Evolutionary conservation across 2,888 invertebrate species (phyloP).

Genomic region (Hydrotaea cyrtoneurina): DNA sequence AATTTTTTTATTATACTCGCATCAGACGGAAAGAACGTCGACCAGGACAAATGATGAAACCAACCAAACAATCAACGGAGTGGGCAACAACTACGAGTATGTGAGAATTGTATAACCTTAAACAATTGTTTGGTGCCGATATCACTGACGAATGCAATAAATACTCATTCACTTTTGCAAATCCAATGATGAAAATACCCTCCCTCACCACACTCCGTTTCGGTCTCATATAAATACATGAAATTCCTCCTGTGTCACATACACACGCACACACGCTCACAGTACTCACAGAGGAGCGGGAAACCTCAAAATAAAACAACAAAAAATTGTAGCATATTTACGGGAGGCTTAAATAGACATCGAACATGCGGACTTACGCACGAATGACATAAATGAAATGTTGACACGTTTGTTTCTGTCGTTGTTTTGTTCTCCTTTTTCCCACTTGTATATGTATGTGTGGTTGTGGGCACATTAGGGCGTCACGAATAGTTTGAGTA

Average conservation of each 20-base stretch:
- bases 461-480: not conserved
- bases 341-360: slow-evolving; percentile 63
- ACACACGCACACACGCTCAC: slow-evolving; percentile 13
- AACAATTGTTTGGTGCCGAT: slow-evolving; percentile 50
- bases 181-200: slow-evolving; percentile 29
- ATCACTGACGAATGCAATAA: slow-evolving; percentile 44
- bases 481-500: no score
- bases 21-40: slow-evolving; percentile 1
- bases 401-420: slow-evolving; percentile 58
- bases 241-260: not conserved
- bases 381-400: slow-evolving; percentile 64
- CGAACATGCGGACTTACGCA: slow-evolving; percentile 65
- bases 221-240: not conserved
- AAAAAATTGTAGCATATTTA: slow-evolving; percentile 64
- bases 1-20: slow-evolving; percentile 41
- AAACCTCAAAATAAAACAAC: slow-evolving; percentile 44
- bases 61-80: not conserved
- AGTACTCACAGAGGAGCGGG: not conserved
- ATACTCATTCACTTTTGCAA: slow-evolving; percentile 43
- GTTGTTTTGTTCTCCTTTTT: slow-evolving; percentile 10
- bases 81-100: not conserved
- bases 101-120: slow-evolving; percentile 32
- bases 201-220: slow-evolving; percentile 17
- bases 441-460: not conserved
- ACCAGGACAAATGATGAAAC: slow-evolving; percentile 12